Base-by-base conservation (phyloP, 1,140 invertebrate genomes). In the Listronotus oregonensis region DNA sequence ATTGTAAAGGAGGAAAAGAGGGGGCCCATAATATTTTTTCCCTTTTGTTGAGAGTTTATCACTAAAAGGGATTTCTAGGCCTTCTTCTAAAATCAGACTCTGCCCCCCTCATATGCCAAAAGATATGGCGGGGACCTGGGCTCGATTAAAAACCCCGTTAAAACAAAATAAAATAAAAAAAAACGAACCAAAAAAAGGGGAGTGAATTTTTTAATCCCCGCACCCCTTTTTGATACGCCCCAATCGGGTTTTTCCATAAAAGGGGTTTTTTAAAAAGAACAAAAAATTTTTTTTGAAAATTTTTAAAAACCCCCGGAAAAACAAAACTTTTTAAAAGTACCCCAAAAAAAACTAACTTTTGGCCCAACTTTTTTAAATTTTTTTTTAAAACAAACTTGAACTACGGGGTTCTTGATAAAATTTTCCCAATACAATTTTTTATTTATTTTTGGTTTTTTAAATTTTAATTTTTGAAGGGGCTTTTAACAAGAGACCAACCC, bases 11-110 rank as follows among this genome's bases (percentile, higher is more conserved):
- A 64, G 46, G 44, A 37, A 59, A 61, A 55, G 60, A 66, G 57
- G 50, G 54, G 57, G 66, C 59, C 65, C 65, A 52, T 32, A 65
- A 62, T 59, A 65, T 62, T 61, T 51, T 61, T 89, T 92, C 95
- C 92, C 96, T 96, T 89, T 98, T 93, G 84, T 99, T 99, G 78
- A 99, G 79, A 98, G 89, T 86, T 96, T 96, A 88, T 98, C 95
- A 81, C 87, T 91, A 84, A 90, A 87, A 81, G 95, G n/a, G 93
- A 81, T 99, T 95, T 90, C 97, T 90, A 83, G 97, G 97, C 82
- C 91, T 91, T 83, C 97, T 90, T 89, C 99, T 99, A 85, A 99
- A 99, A 89, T 99, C 97, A 83, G 93, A 95, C 86, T 99, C 97
- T 77, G 97, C 95, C 85, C 95, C n/a, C 90, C 89, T 99, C 97